Conservation (phyloP, 2,888 invertebrate species). For the Altica lythri region DNA sequence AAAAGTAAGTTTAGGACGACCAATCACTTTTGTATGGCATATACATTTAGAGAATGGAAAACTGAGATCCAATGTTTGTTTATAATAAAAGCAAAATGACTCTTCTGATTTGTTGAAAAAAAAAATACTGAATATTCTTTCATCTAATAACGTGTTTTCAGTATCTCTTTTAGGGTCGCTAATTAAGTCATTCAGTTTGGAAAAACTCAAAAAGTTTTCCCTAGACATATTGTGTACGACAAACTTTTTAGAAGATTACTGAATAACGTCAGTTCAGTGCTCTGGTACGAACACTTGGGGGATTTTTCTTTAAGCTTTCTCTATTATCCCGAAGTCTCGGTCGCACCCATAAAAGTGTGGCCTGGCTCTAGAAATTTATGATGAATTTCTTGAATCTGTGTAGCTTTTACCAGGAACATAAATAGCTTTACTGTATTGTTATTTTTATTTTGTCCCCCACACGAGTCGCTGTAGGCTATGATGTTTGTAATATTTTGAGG, state of each 20-base stretch:
- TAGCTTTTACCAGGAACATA: too few species aligned
- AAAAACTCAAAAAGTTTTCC: neutral
- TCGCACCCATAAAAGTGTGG: too few species aligned
- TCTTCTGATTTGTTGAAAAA: neutral
- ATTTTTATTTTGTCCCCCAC: too few species aligned
- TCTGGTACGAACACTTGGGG: neutral
- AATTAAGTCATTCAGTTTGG: neutral
- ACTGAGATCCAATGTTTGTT: neutral
- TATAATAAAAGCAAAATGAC: neutral
- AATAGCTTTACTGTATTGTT: too few species aligned
- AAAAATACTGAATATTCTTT: neutral
- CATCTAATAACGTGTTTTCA: neutral
- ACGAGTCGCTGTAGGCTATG: neutral
- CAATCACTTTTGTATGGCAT: neutral
- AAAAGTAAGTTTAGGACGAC: neutral
- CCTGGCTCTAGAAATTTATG: constrained; percentile 1
- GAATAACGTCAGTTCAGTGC: neutral
- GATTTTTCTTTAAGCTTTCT: neutral
- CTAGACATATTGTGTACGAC: neutral
- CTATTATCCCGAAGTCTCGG: too few species aligned
- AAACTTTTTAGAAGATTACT: neutral
- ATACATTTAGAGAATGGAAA: neutral
- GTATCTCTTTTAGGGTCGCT: too few species aligned
- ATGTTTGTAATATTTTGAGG: constrained; percentile 10
- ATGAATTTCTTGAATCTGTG: too few species aligned